phyloP scores from a whole-genome alignment of 1,140 invertebrate species.

The Drosophila bocqueti region DNA sequence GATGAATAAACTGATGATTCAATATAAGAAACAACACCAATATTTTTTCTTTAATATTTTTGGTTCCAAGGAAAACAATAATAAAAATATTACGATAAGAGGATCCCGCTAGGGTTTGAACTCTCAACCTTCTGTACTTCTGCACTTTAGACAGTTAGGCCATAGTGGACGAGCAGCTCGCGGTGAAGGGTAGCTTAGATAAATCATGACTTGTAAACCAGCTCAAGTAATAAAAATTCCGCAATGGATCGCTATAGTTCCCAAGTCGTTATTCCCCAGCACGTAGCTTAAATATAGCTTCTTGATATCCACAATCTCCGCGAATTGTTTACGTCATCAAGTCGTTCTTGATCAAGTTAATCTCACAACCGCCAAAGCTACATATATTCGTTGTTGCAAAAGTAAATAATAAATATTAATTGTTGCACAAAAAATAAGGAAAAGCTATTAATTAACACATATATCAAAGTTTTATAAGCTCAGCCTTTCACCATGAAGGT shows the following conservation, averaged over 20 bases:
- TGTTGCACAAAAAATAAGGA: neutral
- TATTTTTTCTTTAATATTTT: neutral
- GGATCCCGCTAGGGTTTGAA: neutral
- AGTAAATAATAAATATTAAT: neutral
- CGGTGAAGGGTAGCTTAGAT: neutral
- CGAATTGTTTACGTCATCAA: neutral
- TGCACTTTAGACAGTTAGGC: neutral
- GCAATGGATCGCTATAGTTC: neutral
- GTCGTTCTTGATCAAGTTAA: neutral
- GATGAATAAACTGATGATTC: conserved; percentile 59
- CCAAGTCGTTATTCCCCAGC: neutral
- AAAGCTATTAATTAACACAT: neutral
- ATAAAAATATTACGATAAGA: neutral
- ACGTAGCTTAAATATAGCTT: neutral
- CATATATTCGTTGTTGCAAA: neutral
- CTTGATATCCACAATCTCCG: neutral
- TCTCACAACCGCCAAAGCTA: neutral
- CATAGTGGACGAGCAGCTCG: neutral
- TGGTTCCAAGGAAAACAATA: neutral
- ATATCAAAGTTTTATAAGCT: neutral
- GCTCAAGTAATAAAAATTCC: neutral
- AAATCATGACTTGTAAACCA: neutral
- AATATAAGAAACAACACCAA: conserved; percentile 46
- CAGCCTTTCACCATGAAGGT: neutral
- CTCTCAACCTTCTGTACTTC: neutral